These are phyloP conservation scores for Arrhamphus sclerolepis DNA, from an alignment of 2,797 vertebrate species.

Conservation along the genomic window DNA sequence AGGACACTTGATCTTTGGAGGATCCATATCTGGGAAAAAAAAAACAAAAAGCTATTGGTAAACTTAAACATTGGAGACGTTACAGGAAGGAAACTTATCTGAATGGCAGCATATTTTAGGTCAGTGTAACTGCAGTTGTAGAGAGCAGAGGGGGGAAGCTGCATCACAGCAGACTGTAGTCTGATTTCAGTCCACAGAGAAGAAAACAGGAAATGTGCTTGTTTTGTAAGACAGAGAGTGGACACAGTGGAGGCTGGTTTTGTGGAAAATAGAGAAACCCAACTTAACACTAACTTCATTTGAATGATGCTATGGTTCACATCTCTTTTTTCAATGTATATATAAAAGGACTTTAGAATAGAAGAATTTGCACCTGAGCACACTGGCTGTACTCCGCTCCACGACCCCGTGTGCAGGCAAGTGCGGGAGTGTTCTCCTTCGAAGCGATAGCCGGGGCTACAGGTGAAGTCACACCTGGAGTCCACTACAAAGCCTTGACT, in stretches of 20 bases:
- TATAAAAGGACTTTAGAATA: too few species aligned
- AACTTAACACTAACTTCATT: too few species aligned
- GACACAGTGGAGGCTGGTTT: too few species aligned
- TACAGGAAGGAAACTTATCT: slow-evolving; percentile 1
- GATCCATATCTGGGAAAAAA: slow-evolving; percentile 87
- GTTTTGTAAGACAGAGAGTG: slow-evolving; percentile 11
- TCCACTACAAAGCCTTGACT: slow-evolving; percentile 85
- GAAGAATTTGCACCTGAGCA: slow-evolving; percentile 96
- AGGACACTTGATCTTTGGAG: slow-evolving; percentile 94
- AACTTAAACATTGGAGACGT: slow-evolving; percentile 13
- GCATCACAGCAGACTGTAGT: not conserved
- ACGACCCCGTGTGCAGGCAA: slow-evolving; percentile 86
- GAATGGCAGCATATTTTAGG: slow-evolving; percentile 2
- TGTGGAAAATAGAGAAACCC: too few species aligned
- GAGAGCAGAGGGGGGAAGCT: not conserved
- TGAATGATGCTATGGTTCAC: too few species aligned
- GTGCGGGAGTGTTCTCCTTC: slow-evolving; percentile 86
- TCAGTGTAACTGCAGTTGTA: not conserved
- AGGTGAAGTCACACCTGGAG: slow-evolving; percentile 91
- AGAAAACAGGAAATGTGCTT: slow-evolving; percentile 47
- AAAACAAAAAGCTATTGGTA: slow-evolving; percentile 42
- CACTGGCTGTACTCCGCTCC: slow-evolving; percentile 89
- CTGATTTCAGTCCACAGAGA: slow-evolving; percentile 33
- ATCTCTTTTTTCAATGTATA: too few species aligned
- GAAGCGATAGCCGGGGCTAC: slow-evolving; percentile 87